Conservation (phyloP, 2,888 invertebrate species). For the Caenorhabditis sp. region DNA sequence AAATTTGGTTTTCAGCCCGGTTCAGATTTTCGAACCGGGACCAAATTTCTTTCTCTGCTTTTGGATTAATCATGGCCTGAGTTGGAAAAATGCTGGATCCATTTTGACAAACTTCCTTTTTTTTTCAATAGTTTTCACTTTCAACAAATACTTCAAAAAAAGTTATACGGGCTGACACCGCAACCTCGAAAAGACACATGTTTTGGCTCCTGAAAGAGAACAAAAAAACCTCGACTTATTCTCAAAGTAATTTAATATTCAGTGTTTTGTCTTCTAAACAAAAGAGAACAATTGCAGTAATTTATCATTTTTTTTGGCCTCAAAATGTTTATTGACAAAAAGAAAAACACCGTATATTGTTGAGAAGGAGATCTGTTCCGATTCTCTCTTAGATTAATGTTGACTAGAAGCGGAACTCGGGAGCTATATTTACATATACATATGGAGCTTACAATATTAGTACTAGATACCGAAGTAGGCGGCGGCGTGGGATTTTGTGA, state of each 20-base stretch:
- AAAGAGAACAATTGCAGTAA: too few species aligned
- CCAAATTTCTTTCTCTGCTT: too few species aligned
- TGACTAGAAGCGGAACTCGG: background rate
- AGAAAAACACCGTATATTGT: background rate
- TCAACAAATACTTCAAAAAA: too few species aligned
- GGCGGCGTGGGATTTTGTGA: conserved; percentile 38
- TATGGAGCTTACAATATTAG: background rate
- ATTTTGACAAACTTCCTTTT: too few species aligned
- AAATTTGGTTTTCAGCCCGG: too few species aligned
- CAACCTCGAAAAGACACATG: background rate
- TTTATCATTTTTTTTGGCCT: background rate
- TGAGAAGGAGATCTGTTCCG: background rate
- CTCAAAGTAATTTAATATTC: background rate
- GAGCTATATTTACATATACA: background rate
- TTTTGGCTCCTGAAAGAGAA: background rate
- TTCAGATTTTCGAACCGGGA: too few species aligned
- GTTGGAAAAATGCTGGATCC: too few species aligned
- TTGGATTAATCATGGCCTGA: too few species aligned
- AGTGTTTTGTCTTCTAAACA: background rate
- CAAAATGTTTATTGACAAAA: background rate
- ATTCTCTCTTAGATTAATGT: background rate
- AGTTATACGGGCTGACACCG: background rate
- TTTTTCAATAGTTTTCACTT: too few species aligned
- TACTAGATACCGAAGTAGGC: conserved; percentile 53
- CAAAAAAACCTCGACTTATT: background rate